These are phyloP conservation scores for Argopecten irradians DNA, from an alignment of 1,140 invertebrate genomes.

Conservation along the genomic window DNA sequence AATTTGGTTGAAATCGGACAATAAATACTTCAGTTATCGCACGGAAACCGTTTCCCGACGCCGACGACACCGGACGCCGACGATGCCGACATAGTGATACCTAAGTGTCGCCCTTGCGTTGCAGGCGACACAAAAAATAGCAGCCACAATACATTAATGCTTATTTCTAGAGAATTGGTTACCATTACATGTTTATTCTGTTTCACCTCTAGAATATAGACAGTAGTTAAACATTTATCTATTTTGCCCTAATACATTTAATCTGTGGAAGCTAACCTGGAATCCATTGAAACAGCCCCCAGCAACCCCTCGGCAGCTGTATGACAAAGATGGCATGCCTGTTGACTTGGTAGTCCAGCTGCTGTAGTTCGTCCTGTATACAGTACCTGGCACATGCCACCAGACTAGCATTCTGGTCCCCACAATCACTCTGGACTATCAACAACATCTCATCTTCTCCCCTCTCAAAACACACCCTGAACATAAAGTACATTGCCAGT, in stretches of 20 bases:
- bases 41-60: too few relatives aligned
- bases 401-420: slow-evolving; percentile 65
- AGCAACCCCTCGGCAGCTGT: slow-evolving; percentile 65
- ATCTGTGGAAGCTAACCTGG: slow-evolving; percentile 56
- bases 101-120: too few relatives aligned
- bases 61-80: too few relatives aligned
- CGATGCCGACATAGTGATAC: too few relatives aligned
- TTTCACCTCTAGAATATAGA: too few relatives aligned
- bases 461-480: slow-evolving; percentile 46
- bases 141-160: background rate
- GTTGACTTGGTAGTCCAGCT: slow-evolving; percentile 35
- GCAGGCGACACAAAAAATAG: too few relatives aligned
- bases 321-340: slow-evolving; percentile 67
- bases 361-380: slow-evolving; percentile 60
- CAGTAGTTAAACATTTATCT: too few relatives aligned
- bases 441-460: slow-evolving; percentile 56
- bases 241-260: too few relatives aligned
- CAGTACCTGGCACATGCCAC: slow-evolving; percentile 70
- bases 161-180: background rate
- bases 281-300: slow-evolving; percentile 70
- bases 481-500: background rate
- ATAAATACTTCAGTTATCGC: too few relatives aligned
- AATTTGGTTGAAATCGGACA: too few relatives aligned
- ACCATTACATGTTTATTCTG: too few relatives aligned
- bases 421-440: slow-evolving; percentile 71